Conservation (phyloP, 1,140 invertebrate species). For the Drosophila sulfurigaster region DNA sequence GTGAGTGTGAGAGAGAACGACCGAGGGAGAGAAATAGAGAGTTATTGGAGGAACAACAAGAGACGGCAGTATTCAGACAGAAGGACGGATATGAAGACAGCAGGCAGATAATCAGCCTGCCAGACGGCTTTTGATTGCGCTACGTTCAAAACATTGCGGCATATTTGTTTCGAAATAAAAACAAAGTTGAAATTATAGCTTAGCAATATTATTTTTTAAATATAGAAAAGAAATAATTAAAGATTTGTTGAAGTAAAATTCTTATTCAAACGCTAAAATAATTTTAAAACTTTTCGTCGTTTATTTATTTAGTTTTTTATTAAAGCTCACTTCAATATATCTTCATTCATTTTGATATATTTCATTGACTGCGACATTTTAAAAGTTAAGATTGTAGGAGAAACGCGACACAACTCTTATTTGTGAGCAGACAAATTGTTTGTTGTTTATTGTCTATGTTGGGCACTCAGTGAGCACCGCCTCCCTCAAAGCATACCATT, state of each 20-base stretch:
- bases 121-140: slow-evolving; percentile 50
- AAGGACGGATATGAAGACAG: slow-evolving; percentile 10
- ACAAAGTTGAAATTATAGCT: background rate
- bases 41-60: slow-evolving; percentile 3
- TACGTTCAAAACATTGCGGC: slow-evolving; percentile 33
- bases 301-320: too few species aligned
- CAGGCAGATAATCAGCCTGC: slow-evolving; percentile 52
- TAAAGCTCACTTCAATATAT: background rate
- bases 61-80: background rate
- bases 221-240: too few species aligned
- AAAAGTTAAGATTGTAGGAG: background rate
- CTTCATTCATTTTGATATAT: background rate
- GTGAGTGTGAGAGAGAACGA: slow-evolving; percentile 4
- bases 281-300: too few species aligned
- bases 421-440: slow-evolving; percentile 58
- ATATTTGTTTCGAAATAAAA: slow-evolving; percentile 4
- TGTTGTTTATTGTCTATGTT: slow-evolving; percentile 46
- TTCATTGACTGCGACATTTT: background rate
- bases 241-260: too few species aligned
- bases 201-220: background rate
- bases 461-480: slow-evolving; percentile 19
- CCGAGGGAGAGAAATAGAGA: slow-evolving; percentile 12
- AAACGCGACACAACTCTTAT: slow-evolving; percentile 33
- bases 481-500: slow-evolving; percentile 19
- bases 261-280: background rate